phyloP scores from a whole-genome alignment of 2,888 invertebrate genomes.

The Leucophenga montana region DNA sequence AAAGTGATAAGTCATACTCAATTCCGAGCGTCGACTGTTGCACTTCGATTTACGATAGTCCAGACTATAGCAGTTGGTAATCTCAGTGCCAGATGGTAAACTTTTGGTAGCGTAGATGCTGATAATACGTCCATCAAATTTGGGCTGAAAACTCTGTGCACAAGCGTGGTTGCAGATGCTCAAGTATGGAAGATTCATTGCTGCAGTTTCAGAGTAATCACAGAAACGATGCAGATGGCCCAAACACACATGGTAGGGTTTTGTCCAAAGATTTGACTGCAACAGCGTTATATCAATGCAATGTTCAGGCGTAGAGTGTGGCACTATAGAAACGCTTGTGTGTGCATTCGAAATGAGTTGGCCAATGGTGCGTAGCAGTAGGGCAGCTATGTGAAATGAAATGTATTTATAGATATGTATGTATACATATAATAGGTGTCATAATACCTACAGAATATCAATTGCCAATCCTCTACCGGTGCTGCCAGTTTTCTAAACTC shows the following conservation, averaged over 20 bases:
- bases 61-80: constrained; percentile 90
- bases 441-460: constrained; percentile 68
- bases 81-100: constrained; percentile 80
- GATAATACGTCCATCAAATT: constrained; percentile 81
- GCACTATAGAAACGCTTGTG: constrained; percentile 74
- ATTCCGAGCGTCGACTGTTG: constrained; percentile 77
- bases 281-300: constrained; percentile 44
- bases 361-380: constrained; percentile 83
- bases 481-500: constrained; percentile 70
- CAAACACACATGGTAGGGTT: constrained; percentile 52
- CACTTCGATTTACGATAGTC: constrained; percentile 80
- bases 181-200: constrained; percentile 88
- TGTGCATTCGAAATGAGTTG: constrained; percentile 87
- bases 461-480: constrained; percentile 66
- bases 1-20: constrained; percentile 85
- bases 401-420: not conserved
- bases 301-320: constrained; percentile 2
- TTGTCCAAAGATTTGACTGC: constrained; percentile 55
- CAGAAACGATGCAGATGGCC: constrained; percentile 59
- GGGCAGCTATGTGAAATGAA: constrained; percentile 75
- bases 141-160: constrained; percentile 84
- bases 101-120: constrained; percentile 81
- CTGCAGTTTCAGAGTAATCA: constrained; percentile 76
- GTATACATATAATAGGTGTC: not conserved
- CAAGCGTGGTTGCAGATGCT: constrained; percentile 96